Evolutionary conservation across 2,888 invertebrate genomes (phyloP).

Genomic region (Athetis lepigone): DNA sequence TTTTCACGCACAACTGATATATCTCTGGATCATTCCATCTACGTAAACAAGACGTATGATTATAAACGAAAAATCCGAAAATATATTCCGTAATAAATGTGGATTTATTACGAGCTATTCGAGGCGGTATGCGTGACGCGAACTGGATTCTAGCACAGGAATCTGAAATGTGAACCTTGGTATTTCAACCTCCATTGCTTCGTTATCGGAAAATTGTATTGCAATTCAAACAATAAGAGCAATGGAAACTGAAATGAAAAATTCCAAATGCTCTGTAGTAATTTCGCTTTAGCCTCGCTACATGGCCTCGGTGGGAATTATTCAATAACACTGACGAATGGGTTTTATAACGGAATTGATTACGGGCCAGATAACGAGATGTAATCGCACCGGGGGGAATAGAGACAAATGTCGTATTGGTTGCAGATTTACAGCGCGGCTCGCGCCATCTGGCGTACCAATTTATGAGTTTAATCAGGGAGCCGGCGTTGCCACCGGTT

Average conservation of each 20-base stretch:
- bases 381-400: conserved; percentile 79
- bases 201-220: conserved; percentile 15
- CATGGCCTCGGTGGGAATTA: conserved; percentile 57
- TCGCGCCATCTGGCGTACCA: conserved; percentile 85
- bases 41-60: conserved; percentile 47
- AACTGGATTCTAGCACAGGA: conserved; percentile 44
- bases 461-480: conserved; percentile 90
- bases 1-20: conserved; percentile 15
- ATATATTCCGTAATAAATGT: conserved; percentile 53
- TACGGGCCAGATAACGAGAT: conserved; percentile 72
- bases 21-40: conserved; percentile 44
- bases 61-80: conserved; percentile 46
- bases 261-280: conserved; percentile 37
- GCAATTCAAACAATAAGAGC: conserved; percentile 31
- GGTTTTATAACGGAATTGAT: conserved; percentile 69
- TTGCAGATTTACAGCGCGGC: conserved; percentile 86
- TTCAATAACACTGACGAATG: conserved; percentile 70
- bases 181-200: conserved; percentile 49
- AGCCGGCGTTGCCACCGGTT: conserved; percentile 63
- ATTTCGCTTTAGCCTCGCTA: conserved; percentile 41
- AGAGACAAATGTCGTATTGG: conserved; percentile 88
- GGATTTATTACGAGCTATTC: conserved; percentile 53
- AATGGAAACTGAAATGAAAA: conserved; percentile 51
- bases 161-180: conserved; percentile 40
- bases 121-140: conserved; percentile 47